Conservation (phyloP, 2,797 vertebrate species). For the Poecile montanus region DNA sequence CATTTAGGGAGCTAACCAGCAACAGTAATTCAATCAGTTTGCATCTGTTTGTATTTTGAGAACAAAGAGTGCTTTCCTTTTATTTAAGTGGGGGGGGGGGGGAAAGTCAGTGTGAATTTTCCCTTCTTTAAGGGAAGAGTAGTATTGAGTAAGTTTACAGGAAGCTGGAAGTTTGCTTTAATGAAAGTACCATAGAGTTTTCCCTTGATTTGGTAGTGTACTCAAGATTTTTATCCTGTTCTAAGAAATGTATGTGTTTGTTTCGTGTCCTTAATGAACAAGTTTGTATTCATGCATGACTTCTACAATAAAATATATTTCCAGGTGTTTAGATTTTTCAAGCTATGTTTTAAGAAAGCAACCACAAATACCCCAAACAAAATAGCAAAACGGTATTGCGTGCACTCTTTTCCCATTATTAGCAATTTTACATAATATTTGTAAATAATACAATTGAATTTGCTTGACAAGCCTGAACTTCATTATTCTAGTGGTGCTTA, state of each 20-base stretch:
- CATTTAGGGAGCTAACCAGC: neutral
- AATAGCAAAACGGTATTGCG: neutral
- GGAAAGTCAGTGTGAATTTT: neutral
- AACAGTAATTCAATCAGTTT: neutral
- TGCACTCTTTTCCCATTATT: neutral
- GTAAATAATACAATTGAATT: neutral
- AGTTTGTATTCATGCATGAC: neutral
- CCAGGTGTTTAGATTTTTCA: neutral
- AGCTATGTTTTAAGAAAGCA: neutral
- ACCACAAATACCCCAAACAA: neutral
- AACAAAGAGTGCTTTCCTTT: neutral
- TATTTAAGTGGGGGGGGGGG: neutral
- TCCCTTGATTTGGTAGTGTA: neutral
- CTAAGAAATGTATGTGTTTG: neutral
- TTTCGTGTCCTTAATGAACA: neutral
- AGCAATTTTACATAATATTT: neutral
- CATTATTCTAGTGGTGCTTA: neutral
- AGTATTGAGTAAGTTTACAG: neutral
- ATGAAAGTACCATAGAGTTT: neutral
- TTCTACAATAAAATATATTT: neutral
- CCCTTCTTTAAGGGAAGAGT: neutral
- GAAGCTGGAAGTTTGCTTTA: accelerated
- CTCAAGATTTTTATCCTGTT: neutral
- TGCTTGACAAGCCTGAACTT: neutral
- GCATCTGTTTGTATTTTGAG: neutral